phyloP scores from a whole-genome alignment of 2,797 vertebrate genomes.

The Australoheros facetus region DNA sequence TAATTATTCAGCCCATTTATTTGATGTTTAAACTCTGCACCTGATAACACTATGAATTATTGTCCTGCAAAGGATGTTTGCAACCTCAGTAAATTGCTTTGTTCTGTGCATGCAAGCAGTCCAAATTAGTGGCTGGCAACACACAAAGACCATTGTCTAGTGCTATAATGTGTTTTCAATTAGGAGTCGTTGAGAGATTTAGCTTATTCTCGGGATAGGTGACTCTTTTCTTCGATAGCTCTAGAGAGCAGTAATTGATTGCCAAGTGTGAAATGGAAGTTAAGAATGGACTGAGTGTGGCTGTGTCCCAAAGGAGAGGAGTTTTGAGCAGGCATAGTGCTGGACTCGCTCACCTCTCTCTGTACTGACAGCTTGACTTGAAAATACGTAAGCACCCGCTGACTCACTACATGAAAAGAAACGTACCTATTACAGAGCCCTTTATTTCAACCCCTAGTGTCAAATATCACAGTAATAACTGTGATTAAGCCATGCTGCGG shows the following conservation, averaged over 20 bases:
- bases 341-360: constrained; percentile 25
- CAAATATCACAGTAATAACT: constrained; percentile 61
- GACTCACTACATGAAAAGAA: constrained; percentile 48
- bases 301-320: constrained; percentile 52
- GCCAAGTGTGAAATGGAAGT: constrained; percentile 76
- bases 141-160: constrained; percentile 78
- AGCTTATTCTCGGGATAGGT: constrained; percentile 68
- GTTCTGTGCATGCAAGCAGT: constrained; percentile 73
- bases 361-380: constrained; percentile 39
- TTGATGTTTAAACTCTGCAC: constrained; percentile 73
- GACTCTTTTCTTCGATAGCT: constrained; percentile 65
- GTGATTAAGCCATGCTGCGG: constrained; percentile 50
- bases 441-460: constrained; percentile 52
- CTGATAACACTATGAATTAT: constrained; percentile 79
- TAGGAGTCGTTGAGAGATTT: constrained; percentile 73
- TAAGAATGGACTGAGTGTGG: constrained; percentile 56
- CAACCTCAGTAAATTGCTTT: constrained; percentile 80
- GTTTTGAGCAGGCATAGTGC: constrained; percentile 26
- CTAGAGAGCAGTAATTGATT: constrained; percentile 78
- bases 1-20: constrained; percentile 79
- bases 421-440: constrained; percentile 42
- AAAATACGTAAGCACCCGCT: constrained; percentile 34
- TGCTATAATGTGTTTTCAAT: constrained; percentile 80
- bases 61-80: constrained; percentile 72
- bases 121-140: constrained; percentile 75